Evolutionary conservation across 2,113 vertebrate species (phyloP), one percentile per base, ranked within the genome.

Genomic region (Paradisaea rubra): DNA sequence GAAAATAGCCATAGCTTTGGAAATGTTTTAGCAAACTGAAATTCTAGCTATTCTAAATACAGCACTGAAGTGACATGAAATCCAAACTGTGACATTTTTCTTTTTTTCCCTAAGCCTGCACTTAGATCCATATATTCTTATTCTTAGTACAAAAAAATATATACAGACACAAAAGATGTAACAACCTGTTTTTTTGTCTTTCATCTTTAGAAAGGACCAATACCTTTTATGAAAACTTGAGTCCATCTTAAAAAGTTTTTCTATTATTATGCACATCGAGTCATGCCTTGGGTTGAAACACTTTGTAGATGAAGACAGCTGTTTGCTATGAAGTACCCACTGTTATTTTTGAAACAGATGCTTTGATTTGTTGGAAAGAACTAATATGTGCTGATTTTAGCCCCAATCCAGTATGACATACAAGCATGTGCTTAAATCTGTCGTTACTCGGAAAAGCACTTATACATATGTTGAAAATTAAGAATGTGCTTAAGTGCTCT

Each of bases 301-400:
- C 35, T 85, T 61, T 86, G 79, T 86, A 90, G 85, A 95, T 65
- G 88, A 94, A 59, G 60, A 86, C 93, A 96, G 92, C 88, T 95
- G 95, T 88, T 96, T 96, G 91, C 86, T 94, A 86, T 95, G 96
- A 96, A 96, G 91, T 64, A 92, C 33, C 82, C 92, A 88, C 90
- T 96, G 95, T 96, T 96, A 81, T 93, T 96, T 96, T 96, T 95
- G 71, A 96, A 96, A 93, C 92, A 94, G 82, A 96, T 96, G 96
- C 82, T 90, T 96, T 94, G 86, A 93, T 95, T 95, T 94, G 82
- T 92, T 96, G 91, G 95, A 96, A 96, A 82, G 86, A 94, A 60
- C 79, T 93, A 88, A 96, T 91, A 95, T 93, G 94, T 93, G 82
- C 88, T 94, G 96, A 92, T 96, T 95, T 94, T 92, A 96, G 96